Conservation (phyloP, 2,888 invertebrate species). For the Hofmannophila pseudospretella region DNA sequence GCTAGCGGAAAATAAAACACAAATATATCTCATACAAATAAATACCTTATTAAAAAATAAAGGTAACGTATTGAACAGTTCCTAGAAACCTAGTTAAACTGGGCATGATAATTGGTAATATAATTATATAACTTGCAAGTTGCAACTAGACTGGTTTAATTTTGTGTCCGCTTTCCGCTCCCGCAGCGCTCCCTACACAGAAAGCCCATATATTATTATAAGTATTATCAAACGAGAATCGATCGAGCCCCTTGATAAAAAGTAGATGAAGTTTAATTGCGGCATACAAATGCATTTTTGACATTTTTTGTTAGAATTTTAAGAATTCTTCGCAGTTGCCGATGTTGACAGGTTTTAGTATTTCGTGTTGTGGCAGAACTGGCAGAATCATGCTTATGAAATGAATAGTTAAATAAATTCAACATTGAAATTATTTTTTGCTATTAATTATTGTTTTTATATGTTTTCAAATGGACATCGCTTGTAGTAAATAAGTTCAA, state of each 20-base stretch:
- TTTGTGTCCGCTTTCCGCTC: constrained; percentile 4
- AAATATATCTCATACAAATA: neutral
- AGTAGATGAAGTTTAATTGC: constrained; percentile 15
- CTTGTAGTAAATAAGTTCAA: too few relatives aligned
- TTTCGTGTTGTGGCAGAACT: too few relatives aligned
- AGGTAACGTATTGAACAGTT: too few relatives aligned
- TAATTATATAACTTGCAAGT: too few relatives aligned
- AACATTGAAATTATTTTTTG: too few relatives aligned
- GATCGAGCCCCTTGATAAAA: constrained; percentile 26
- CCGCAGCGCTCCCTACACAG: constrained; percentile 19
- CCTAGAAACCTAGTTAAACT: too few relatives aligned
- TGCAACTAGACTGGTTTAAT: too few relatives aligned
- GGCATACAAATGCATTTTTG: constrained; percentile 18
- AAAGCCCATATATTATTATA: constrained; percentile 10
- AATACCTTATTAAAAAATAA: neutral
- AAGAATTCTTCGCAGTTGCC: constrained; percentile 9
- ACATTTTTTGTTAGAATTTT: constrained; percentile 10
- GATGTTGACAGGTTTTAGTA: constrained; percentile 4
- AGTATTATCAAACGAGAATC: constrained; percentile 26
- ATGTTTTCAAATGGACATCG: too few relatives aligned
- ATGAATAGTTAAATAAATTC: too few relatives aligned
- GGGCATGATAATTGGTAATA: too few relatives aligned
- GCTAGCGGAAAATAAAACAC: constrained; percentile 12
- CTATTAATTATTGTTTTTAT: too few relatives aligned
- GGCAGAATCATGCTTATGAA: too few relatives aligned